Evolutionary conservation across 2,888 invertebrate species (phyloP), one percentile per base, ranked within the genome.

Genomic region (Nysson spinosus): DNA sequence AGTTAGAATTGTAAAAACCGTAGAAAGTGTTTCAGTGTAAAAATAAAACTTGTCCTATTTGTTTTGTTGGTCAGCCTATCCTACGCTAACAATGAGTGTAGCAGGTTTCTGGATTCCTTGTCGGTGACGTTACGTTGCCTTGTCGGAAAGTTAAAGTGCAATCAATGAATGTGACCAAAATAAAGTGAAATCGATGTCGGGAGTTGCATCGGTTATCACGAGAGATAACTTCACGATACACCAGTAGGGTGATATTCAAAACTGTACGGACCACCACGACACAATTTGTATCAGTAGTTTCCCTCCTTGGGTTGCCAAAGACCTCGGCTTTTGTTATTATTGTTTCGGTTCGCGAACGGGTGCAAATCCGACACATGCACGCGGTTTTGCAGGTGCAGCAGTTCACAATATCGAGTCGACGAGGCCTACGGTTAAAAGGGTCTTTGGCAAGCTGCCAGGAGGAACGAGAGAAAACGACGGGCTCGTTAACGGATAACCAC

Each of bases 401-500:
- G 51, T 68, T 65, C 62, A 65, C 74, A 73, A 77, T 79, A 79
- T 77, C 77, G 67, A 62, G 73, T 69, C 71, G 64, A 69, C 72
- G 66, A 76, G 73, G 78, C 75, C 77, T 77, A 79, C 74, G 44
- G 42, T 81, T 72, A 80, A 78, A 73, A 78, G 78, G 75, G 75
- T 72, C 58, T 69, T 75, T 82, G 81, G 81, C 80, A 40, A 65
- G 34, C 58, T 71, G 80, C 82, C 81, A 83, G 71, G 66, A 71
- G 65, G 72, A 57, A 64, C 62, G 55, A 56, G 69, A 55, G 62
- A 76, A 73, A 72, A 52, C 66, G 69, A 67, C 70, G 62, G 63
- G 67, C 72, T 78, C 69, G 58, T 71, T 72, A 71, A 71, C 72
- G 75, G 68, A 69, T 77, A 78, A 66, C 72, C 69, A 54, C 52